phyloP scores from a whole-genome alignment of 2,797 vertebrate genomes.

The Falco rusticolus region DNA sequence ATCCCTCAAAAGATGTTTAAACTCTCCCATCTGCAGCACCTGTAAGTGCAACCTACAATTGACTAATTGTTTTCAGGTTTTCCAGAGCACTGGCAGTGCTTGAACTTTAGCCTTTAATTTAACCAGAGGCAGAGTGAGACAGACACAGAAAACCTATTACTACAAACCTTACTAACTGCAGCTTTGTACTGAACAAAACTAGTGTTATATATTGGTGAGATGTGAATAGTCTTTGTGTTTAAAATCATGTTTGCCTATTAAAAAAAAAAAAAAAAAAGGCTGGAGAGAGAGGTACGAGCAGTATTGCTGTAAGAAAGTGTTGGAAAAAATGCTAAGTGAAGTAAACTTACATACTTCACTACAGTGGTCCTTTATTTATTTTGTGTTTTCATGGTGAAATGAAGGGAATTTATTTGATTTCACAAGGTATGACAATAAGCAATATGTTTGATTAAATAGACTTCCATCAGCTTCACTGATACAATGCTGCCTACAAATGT shows the following conservation, averaged over 20 bases:
- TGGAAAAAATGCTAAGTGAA: not conserved
- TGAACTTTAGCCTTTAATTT: constrained; percentile 61
- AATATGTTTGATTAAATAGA: not conserved
- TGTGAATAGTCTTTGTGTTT: constrained; percentile 43
- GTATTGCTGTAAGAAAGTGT: not conserved
- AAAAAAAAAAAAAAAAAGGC: not conserved
- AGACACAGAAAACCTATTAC: constrained; percentile 11
- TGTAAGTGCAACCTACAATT: constrained; percentile 82
- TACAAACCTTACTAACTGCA: constrained; percentile 14
- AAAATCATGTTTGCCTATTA: not conserved
- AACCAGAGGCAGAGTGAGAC: constrained; percentile 33
- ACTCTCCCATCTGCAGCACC: constrained; percentile 90
- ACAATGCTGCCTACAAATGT: not conserved
- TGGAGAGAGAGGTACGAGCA: not conserved
- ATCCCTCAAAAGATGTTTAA: constrained; percentile 94
- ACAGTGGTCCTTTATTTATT: not conserved
- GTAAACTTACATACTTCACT: not conserved
- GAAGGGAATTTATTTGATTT: not conserved
- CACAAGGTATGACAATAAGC: not conserved
- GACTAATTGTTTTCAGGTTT: constrained; percentile 63
- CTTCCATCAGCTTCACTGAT: not conserved
- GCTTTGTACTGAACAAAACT: not conserved
- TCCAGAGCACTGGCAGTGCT: constrained; percentile 20
- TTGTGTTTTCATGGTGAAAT: not conserved
- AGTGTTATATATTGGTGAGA: constrained; percentile 9